These are phyloP conservation scores for Regulus satrapa DNA, from an alignment of 2,113 vertebrate species.

Conservation along the genomic window DNA sequence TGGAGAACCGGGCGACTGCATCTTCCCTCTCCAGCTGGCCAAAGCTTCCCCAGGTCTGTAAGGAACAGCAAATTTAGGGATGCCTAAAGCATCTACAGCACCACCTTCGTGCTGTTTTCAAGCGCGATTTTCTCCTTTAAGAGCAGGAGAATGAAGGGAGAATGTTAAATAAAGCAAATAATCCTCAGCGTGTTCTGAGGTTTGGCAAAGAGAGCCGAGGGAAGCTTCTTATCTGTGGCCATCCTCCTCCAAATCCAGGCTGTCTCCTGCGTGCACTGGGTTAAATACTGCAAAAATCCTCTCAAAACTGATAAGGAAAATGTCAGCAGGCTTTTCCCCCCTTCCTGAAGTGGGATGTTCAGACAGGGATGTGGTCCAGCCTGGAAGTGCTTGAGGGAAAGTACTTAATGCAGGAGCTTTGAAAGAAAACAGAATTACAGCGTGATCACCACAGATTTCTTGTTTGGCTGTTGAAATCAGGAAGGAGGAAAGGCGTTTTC, in stretches of 20 bases:
- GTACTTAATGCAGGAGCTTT: not conserved
- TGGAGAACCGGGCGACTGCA: not conserved
- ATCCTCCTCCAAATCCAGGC: conserved; percentile 40
- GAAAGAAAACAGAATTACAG: conserved; percentile 4
- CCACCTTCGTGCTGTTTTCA: not conserved
- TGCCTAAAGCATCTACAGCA: not conserved
- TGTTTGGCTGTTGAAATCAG: not conserved
- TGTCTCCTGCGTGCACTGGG: not conserved
- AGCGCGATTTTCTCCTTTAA: not conserved
- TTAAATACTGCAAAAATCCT: conserved; percentile 28
- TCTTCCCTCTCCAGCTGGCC: not conserved
- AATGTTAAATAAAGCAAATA: not conserved
- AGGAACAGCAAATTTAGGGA: not conserved
- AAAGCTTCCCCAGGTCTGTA: not conserved
- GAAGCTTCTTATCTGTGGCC: conserved; percentile 40
- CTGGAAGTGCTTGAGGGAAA: conserved; percentile 26
- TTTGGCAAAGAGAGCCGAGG: not conserved
- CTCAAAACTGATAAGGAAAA: conserved; percentile 36
- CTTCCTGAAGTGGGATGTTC: conserved; percentile 1
- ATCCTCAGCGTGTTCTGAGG: not conserved
- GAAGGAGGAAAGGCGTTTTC: not conserved
- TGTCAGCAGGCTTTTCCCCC: not conserved
- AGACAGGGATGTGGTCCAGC: not conserved
- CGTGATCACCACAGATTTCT: not conserved
- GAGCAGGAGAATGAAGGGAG: not conserved